These are phyloP conservation scores for Timema cristinae DNA, from an alignment of 2,888 invertebrate genomes.

Conservation along the genomic window DNA sequence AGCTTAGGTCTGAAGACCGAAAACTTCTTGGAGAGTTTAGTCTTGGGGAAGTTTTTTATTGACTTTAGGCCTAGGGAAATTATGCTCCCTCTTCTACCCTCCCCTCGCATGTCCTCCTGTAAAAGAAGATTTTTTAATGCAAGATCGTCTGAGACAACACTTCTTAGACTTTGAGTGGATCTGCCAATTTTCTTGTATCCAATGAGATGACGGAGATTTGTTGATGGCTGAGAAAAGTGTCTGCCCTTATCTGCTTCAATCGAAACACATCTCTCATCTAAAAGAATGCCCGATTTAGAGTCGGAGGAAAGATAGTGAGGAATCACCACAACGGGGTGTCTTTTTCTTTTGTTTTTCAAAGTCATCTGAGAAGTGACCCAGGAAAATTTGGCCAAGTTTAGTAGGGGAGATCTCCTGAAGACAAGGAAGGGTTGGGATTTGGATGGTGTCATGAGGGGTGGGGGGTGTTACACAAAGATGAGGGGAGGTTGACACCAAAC, in stretches of 20 bases:
- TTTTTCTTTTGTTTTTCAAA: slow-evolving; percentile 22
- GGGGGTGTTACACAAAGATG: slow-evolving; percentile 29
- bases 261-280: neutral
- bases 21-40: slow-evolving; percentile 59
- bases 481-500: slow-evolving; percentile 24
- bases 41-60: slow-evolving; percentile 57
- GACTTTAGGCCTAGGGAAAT: slow-evolving; percentile 58
- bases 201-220: slow-evolving; percentile 1
- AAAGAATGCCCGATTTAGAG: neutral
- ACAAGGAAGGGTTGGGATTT: slow-evolving; percentile 8
- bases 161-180: slow-evolving; percentile 23
- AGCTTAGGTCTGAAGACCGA: slow-evolving; percentile 56
- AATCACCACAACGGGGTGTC: slow-evolving; percentile 22
- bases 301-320: slow-evolving; percentile 23
- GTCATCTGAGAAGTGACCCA: slow-evolving; percentile 19
- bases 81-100: slow-evolving; percentile 45
- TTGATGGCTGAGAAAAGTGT: slow-evolving; percentile 19
- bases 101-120: slow-evolving; percentile 58
- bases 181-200: slow-evolving; percentile 15
- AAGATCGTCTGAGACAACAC: slow-evolving; percentile 12
- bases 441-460: slow-evolving; percentile 20
- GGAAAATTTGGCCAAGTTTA: slow-evolving; percentile 23
- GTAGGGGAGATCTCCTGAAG: slow-evolving; percentile 11
- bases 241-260: neutral
- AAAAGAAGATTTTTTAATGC: slow-evolving; percentile 40